A percentile compares a stretch with the other conserved stretches of the same genome.
Evolutionary conservation across 2,888 invertebrate species (phyloP).

Genomic region (Beris chalybata): DNA sequence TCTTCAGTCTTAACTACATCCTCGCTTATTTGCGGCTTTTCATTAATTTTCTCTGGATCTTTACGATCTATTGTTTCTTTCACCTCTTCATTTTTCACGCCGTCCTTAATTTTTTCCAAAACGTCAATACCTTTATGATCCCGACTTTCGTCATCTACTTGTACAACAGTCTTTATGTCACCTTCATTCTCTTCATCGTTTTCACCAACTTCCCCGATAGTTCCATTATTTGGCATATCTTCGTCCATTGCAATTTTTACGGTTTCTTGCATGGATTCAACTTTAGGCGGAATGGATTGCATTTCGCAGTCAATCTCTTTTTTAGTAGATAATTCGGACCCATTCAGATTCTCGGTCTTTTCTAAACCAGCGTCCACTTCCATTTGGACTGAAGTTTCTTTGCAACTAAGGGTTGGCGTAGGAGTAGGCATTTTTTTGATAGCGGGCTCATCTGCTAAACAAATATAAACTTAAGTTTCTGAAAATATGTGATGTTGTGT

Average conservation of each 20-base stretch:
- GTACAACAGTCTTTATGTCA: background rate
- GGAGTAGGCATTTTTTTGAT: too few species aligned
- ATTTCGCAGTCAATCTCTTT: background rate
- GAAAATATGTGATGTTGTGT: too few species aligned
- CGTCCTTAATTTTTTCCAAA: too few species aligned
- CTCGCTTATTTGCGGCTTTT: too few species aligned
- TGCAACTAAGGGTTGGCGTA: background rate
- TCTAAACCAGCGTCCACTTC: constrained; percentile 8
- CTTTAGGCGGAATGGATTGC: background rate
- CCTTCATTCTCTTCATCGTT: background rate
- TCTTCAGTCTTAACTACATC: too few species aligned
- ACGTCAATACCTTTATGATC: too few species aligned
- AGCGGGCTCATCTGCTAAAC: too few species aligned
- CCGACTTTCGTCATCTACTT: too few species aligned
- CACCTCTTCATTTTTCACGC: too few species aligned
- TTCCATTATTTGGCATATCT: constrained; percentile 16
- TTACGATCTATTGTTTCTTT: too few species aligned
- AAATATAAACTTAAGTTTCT: too few species aligned
- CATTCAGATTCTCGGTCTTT: constrained; percentile 15
- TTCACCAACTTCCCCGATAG: background rate
- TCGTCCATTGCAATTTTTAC: constrained; percentile 14
- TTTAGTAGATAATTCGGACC: constrained; percentile 1
- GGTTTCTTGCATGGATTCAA: background rate
- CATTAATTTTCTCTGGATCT: too few species aligned
- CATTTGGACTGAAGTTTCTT: constrained; percentile 20